Base-by-base conservation (phyloP, 2,888 invertebrate species). In the Nomada flava region DNA sequence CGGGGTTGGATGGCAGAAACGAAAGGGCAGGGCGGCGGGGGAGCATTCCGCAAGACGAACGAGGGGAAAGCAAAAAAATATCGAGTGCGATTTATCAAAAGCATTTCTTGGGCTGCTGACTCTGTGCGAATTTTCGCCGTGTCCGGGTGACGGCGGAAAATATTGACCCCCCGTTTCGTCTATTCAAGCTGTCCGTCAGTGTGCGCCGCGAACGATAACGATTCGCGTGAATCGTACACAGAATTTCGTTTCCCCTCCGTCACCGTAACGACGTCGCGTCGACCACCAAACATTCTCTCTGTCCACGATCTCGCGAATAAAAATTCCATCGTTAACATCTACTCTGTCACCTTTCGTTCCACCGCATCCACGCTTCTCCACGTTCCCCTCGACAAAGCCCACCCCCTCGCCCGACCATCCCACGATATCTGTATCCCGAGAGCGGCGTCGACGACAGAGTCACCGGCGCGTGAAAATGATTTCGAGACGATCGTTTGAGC, bases 31-130 rank as follows among this genome's bases (percentile, higher is more conserved):
- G 63, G 67, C 67, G 42, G 36, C 44, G 84, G 64, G 82, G 80
- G 84, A 64, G 76, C 72, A 82, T 62, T 76, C 76, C 67, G 82
- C 84, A 83, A 86, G 87, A 86, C 81, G 84, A 86, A 79, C 79
- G 84, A 85, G 86, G 86, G 79, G 57, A 69, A 64, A 76, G 73
- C 71, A 73, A 87, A 87, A 89, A 90, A 92, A 92, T 91, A 92
- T 91, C 90, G 89, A 87, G 86, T 65, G 82, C 87, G 80, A 92
- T 92, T 90, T 88, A 91, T 92, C 92, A 91, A 88, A 82, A 76
- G 88, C 86, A 82, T 87, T 88, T 82, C 87, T 89, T 79, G 85
- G 88, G 82, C 76, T 77, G 78, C 79, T 76, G 82, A 85, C 84
- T 75, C 82, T 57, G 75, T 72, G 67, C 83, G 82, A 83, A 83